Conservation (phyloP, 1,140 invertebrate genomes). For the Drosophila mayri region DNA sequence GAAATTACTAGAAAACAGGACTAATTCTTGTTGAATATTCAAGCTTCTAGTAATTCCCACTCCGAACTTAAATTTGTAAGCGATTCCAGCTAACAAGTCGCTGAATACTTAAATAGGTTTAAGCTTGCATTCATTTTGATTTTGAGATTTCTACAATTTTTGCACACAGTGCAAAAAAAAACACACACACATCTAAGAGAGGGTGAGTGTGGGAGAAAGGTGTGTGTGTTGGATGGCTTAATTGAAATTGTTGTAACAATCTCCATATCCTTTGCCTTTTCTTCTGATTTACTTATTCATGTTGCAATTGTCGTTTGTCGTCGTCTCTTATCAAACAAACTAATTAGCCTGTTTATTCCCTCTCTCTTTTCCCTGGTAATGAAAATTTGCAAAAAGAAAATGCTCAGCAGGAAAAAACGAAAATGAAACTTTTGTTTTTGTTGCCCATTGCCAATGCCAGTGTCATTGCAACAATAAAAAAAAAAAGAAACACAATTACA, state of each 20-base stretch:
- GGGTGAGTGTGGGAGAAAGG: background rate
- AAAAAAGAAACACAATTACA: conserved; percentile 4
- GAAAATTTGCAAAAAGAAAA: conserved; percentile 14
- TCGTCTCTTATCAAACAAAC: conserved; percentile 30
- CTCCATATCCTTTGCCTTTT: background rate
- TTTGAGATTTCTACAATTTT: background rate
- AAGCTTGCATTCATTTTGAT: conserved; percentile 1
- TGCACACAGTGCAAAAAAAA: conserved; percentile 19
- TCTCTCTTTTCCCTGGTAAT: conserved; percentile 18
- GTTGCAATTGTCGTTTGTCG: conserved; percentile 29
- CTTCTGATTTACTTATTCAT: conserved; percentile 20
- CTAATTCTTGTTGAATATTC: background rate
- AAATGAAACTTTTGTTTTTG: conserved; percentile 16
- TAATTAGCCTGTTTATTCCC: conserved; percentile 57
- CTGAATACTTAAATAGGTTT: background rate
- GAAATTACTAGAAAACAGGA: background rate
- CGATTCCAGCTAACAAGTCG: background rate
- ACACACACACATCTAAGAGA: conserved; percentile 1
- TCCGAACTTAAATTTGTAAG: background rate
- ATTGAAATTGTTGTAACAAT: conserved; percentile 35
- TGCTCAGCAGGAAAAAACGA: background rate
- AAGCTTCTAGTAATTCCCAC: background rate
- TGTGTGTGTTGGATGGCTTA: conserved; percentile 37
- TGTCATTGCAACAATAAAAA: conserved; percentile 36
- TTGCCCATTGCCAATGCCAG: conserved; percentile 55